Conservation (phyloP, 2,888 invertebrate genomes). For the Andrena hattorfiana region DNA sequence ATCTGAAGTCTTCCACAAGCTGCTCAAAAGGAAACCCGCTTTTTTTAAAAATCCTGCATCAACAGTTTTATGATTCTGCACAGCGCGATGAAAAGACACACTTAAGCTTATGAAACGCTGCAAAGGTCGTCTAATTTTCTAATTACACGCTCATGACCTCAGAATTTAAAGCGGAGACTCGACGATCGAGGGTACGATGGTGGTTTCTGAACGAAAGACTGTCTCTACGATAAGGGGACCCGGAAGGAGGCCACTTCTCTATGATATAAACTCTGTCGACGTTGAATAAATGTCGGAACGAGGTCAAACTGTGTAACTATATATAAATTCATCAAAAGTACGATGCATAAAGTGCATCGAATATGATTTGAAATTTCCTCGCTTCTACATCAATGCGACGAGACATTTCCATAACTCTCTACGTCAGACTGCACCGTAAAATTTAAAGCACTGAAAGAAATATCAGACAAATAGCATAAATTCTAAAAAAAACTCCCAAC, state of each 20-base stretch:
- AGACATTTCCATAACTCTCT: not conserved
- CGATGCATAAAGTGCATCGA: not conserved
- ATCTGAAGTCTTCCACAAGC: no score
- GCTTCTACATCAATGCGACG: no score
- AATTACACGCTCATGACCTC: not conserved
- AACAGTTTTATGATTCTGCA: no score
- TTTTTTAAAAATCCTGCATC: no score
- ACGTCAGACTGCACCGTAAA: not conserved
- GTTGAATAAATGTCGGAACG: not conserved
- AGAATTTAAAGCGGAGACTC: not conserved
- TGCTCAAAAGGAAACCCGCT: no score
- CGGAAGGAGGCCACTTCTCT: slow-evolving; percentile 3
- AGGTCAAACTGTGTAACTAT: not conserved
- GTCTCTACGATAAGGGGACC: not conserved
- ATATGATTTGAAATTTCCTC: not conserved
- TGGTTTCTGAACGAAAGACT: not conserved
- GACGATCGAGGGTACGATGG: not conserved
- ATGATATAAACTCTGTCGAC: not conserved
- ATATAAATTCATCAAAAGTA: not conserved
- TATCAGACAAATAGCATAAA: not conserved
- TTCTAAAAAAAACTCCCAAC: not conserved
- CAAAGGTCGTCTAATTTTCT: not conserved
- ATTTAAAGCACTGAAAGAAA: no score
- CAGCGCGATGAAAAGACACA: not conserved
- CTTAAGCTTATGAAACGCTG: not conserved